These are phyloP conservation scores for Python bivittatus DNA, from an alignment of 2,113 vertebrate genomes.

Conservation along the genomic window DNA sequence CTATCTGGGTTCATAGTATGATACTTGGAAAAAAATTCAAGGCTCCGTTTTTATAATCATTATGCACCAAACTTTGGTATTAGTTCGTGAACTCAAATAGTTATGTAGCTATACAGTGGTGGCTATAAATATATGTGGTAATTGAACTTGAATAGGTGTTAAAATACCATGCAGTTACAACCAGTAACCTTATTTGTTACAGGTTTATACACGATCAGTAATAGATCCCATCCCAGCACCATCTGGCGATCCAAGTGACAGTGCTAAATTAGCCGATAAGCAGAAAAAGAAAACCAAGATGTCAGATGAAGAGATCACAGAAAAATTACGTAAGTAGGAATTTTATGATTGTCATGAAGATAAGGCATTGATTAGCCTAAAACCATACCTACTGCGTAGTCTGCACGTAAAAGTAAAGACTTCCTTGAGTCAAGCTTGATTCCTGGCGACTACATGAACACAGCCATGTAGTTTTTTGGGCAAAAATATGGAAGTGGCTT, in stretches of 20 bases:
- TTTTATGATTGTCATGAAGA: not conserved
- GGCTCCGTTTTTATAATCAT: not conserved
- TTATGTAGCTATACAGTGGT: not conserved
- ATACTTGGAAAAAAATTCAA: not conserved
- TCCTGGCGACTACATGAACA: not conserved
- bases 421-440: not conserved
- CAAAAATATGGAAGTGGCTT: not conserved
- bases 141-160: not conserved
- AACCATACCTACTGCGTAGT: not conserved
- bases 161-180: not conserved
- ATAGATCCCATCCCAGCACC: constrained; percentile 91
- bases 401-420: not conserved
- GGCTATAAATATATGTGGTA: not conserved
- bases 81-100: not conserved
- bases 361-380: not conserved
- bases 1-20: not conserved
- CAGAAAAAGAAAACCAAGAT: constrained; percentile 97
- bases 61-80: not conserved
- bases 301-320: constrained; percentile 98
- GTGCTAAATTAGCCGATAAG: constrained; percentile 83
- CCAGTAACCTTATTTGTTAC: constrained; percentile 22
- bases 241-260: constrained; percentile 78
- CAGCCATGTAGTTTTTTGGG: not conserved
- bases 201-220: constrained; percentile 95
- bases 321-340: constrained; percentile 89